Evolutionary conservation across 2,113 vertebrate species (phyloP), one percentile per base, ranked within the genome.

Genomic region (Glaucidium brasilianum): DNA sequence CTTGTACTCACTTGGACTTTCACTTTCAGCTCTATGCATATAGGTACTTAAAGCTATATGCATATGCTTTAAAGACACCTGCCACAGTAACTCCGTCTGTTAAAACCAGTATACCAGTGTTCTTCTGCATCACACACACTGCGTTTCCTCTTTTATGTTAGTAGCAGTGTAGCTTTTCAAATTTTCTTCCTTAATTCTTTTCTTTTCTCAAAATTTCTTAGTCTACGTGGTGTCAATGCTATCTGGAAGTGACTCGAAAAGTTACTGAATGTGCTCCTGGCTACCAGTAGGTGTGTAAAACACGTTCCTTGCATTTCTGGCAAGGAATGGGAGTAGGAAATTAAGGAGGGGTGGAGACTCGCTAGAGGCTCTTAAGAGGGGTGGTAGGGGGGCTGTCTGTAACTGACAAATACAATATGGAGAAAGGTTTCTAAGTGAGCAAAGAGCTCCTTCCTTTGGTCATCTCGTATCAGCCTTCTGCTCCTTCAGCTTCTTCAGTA

Each of bases 91-190:
- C 47, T 55, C 55, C 49, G 15, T 45, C 83, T 58, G 43, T 45
- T 83, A 74, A 58, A 88, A 49, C 23, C 35, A 55, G 82, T 0
- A 12, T 17, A 41, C 39, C 67, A 3, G 11, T 6, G 10, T 19
- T 45, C 11, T 59, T 60, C 27, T 14, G 11, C 19, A 35, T 35
- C 0, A 0, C 56, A 21, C 15, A 10, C 0, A 4, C 25, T 0
- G 0, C 0, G 0, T 32, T 87, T 56, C 15, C 25, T 75, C 20
- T 47, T 64, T 63, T 53, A 8, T 50, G 29, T 47, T 43, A 50
- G 29, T 7, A 56, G 4, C 12, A 53, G 59, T 12, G 41, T 8
- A 43, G 1, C 0, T 20, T 59, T 77, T 73, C 2, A n/a, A n/a
- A 60, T 71, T 86, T 53, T 50, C 5, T 21, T 27, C 12, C 12